A percentile compares a stretch with the other conserved stretches of the same genome.
These are phyloP conservation scores for Oreohelix idahoensis DNA, from an alignment of 1,140 invertebrate species.

Conservation along the genomic window DNA sequence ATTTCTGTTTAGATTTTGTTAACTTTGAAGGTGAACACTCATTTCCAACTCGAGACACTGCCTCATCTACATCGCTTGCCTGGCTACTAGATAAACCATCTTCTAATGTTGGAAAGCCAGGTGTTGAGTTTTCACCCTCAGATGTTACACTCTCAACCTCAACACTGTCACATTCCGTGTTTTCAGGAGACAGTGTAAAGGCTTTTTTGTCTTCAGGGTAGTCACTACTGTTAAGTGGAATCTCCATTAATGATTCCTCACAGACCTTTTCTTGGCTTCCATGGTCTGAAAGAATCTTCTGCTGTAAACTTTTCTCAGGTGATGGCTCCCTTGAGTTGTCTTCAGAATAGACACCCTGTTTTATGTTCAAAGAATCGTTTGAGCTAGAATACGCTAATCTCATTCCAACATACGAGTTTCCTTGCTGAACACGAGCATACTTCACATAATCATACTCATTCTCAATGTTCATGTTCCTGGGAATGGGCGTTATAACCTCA, in stretches of 20 bases:
- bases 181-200: conserved; percentile 93
- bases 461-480: conserved; percentile 58
- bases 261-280: conserved; percentile 55
- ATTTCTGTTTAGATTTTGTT: conserved; percentile 62
- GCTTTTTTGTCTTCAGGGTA: conserved; percentile 73
- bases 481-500: conserved; percentile 43
- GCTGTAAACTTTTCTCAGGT: conserved; percentile 57
- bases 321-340: conserved; percentile 58
- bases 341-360: conserved; percentile 42
- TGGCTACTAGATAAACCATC: conserved; percentile 90
- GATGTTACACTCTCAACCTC: conserved; percentile 83
- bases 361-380: conserved; percentile 56
- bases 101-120: conserved; percentile 93
- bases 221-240: conserved; percentile 66
- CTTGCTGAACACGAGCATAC: conserved; percentile 82
- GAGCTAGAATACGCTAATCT: conserved; percentile 77
- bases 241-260: conserved; percentile 69
- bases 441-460: conserved; percentile 80
- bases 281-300: conserved; percentile 48
- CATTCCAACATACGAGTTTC: conserved; percentile 87
- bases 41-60: conserved; percentile 64
- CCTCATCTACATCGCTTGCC: conserved; percentile 92
- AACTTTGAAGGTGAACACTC: conserved; percentile 60
- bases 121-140: conserved; percentile 71
- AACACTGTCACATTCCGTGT: conserved; percentile 94